phyloP scores from a whole-genome alignment of 2,113 vertebrate genomes.

The Notothenia rossii region DNA sequence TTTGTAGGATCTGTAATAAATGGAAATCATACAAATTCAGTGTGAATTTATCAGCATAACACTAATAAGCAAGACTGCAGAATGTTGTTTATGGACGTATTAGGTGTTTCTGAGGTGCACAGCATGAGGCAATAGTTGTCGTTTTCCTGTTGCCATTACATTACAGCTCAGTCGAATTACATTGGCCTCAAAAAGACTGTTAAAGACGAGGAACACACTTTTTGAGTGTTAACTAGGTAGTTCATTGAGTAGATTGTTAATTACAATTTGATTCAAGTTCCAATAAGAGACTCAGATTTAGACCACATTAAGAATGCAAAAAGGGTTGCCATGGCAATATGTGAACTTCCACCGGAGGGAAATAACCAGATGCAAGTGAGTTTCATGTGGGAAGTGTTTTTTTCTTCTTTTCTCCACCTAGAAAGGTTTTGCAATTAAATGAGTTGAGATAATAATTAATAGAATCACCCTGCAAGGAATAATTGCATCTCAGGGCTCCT shows the following conservation, averaged over 20 bases:
- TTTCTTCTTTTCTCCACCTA: slow-evolving; percentile 1
- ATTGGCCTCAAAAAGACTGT: slow-evolving; percentile 18
- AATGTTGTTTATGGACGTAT: background rate
- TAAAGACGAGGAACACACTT: slow-evolving; percentile 24
- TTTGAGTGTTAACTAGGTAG: slow-evolving; percentile 52
- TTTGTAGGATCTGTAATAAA: background rate
- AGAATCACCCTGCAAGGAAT: slow-evolving; percentile 1
- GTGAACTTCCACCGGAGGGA: slow-evolving; percentile 51
- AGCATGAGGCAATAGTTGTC: background rate
- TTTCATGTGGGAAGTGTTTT: background rate
- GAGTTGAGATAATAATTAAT: slow-evolving; percentile 23
- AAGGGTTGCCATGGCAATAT: slow-evolving; percentile 61
- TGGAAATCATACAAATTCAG: background rate
- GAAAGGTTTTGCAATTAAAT: slow-evolving; percentile 33
- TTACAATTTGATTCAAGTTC: slow-evolving; percentile 65
- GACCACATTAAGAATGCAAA: slow-evolving; percentile 62
- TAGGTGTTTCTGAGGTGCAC: background rate
- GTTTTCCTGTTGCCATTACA: slow-evolving; percentile 29
- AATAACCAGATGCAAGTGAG: slow-evolving; percentile 60
- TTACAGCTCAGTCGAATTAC: slow-evolving; percentile 27
- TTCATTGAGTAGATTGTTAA: slow-evolving; percentile 60
- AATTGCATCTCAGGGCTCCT: background rate
- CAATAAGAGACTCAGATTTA: slow-evolving; percentile 61
- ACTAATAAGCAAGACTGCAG: background rate
- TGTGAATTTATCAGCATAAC: background rate